Evolutionary conservation across 2,113 vertebrate genomes (phyloP).

Genomic region (Eleginops maclovinus): DNA sequence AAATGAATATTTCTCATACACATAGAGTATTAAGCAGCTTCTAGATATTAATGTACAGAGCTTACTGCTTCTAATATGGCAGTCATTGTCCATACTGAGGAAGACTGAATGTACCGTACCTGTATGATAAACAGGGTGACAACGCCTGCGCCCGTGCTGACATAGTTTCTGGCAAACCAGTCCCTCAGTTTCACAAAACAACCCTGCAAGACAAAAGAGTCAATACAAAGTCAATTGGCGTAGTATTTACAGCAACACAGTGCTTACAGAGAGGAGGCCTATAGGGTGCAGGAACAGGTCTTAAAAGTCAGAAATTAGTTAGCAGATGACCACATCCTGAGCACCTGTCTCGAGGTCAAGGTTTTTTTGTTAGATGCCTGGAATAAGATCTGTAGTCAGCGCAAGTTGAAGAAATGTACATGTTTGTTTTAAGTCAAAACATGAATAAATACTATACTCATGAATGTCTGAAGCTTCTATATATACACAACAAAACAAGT

Average conservation of each 20-base stretch:
- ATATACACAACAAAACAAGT: too few relatives aligned
- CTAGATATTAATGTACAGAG: neutral
- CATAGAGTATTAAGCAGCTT: neutral
- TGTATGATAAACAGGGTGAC: slow-evolving; percentile 76
- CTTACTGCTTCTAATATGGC: neutral
- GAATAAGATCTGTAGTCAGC: too few relatives aligned
- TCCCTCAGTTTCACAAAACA: slow-evolving; percentile 66
- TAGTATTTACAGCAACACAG: neutral
- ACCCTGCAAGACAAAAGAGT: slow-evolving; percentile 63
- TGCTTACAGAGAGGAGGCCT: neutral
- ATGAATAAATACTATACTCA: too few relatives aligned
- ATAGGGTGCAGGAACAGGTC: too few relatives aligned
- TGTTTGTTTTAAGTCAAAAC: too few relatives aligned
- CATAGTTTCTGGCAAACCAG: slow-evolving; percentile 76
- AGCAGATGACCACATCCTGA: too few relatives aligned
- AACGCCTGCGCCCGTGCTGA: slow-evolving; percentile 70
- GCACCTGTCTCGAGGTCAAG: too few relatives aligned
- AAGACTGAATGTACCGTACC: slow-evolving; percentile 51
- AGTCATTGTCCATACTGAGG: neutral
- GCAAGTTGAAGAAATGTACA: too few relatives aligned
- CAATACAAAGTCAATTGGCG: neutral
- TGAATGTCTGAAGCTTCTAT: too few relatives aligned
- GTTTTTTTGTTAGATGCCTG: too few relatives aligned
- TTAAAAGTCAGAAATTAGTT: too few relatives aligned
- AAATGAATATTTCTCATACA: neutral